Base-by-base conservation (phyloP, 2,888 invertebrate genomes). In the Saturnia japonica region DNA sequence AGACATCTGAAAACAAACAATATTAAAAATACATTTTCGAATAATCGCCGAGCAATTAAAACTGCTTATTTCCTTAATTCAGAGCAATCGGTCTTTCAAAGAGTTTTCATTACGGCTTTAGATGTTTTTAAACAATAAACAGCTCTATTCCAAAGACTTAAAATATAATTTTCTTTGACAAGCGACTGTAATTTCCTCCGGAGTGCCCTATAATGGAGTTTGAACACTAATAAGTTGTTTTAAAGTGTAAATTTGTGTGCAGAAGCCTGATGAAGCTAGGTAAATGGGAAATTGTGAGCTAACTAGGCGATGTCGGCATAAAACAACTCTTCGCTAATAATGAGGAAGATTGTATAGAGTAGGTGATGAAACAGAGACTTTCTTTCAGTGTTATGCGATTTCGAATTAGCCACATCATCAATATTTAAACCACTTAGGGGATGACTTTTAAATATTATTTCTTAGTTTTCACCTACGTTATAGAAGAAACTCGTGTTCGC, bases 261-360 rank as follows among this genome's bases (percentile, higher is more conserved):
- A 70, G 69, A 72, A 70, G 57, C 74, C 73, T 83, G 85, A 87
- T 87, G 88, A 88, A 88, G 80, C 80, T 85, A 83, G 85, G 83
- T 91, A 89, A 90, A 89, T 91, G 90, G 93, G 93, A 93, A 93
- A 93, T 93, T 90, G 93, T 90, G 84, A 82, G 86, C 90, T 90
- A 91, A 93, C 91, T 91, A 88, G 84, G 81, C 86, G 88, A 85
- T 89, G 87, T 76, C 77, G 82, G 87, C 91, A 91, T 92, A 93
- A 93, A 93, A 93, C 93, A 93, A 93, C 93, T 91, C 93, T 91
- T 91, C 90, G 88, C 88, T 91, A 88, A 91, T 93, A 93, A 93
- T 93, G 93, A 93, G 91, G 85, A 87, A 88, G 89, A 86, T 81
- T 76, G 78, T 72, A 74, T 78, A 90, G 90, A 80, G 82, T 79